Evolutionary conservation across 1,140 invertebrate species (phyloP).

Genomic region (Bombus soroeensis): DNA sequence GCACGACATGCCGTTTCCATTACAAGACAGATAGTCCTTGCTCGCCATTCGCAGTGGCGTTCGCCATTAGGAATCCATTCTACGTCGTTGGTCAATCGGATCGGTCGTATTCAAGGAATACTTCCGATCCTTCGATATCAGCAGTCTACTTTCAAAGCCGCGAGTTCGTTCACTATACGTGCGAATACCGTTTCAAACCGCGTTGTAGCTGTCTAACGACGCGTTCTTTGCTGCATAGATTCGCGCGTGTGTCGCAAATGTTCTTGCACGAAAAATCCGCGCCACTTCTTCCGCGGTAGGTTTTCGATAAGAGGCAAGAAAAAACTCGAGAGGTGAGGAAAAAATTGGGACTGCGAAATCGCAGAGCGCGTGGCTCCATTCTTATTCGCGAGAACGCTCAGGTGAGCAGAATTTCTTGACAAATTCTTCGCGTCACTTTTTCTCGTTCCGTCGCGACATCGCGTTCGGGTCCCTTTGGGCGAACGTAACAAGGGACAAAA

Average conservation of each 20-base stretch:
- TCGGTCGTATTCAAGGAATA: neutral
- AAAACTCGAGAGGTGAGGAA: neutral
- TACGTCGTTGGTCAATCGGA: slow-evolving; percentile 54
- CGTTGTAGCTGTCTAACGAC: neutral
- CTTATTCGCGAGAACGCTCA: neutral
- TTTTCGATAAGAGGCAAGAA: neutral
- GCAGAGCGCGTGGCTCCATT: neutral
- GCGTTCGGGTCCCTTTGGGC: neutral
- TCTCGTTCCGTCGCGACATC: neutral
- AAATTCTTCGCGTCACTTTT: neutral
- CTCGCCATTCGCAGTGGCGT: slow-evolving; percentile 30
- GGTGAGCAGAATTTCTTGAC: neutral
- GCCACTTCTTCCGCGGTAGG: no score
- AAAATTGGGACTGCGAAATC: neutral
- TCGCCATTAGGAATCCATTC: slow-evolving; percentile 77
- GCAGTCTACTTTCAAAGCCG: no score
- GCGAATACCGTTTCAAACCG: neutral
- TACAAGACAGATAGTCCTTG: slow-evolving; percentile 77
- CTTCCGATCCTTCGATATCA: neutral
- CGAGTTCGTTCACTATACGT: no score
- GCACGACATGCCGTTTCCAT: slow-evolving; percentile 72
- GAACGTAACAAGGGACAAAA: neutral
- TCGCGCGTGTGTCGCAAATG: neutral
- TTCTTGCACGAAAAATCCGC: neutral
- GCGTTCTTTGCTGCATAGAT: neutral